Conservation (phyloP, 2,797 vertebrate genomes). For the Trachops cirrhosus region DNA sequence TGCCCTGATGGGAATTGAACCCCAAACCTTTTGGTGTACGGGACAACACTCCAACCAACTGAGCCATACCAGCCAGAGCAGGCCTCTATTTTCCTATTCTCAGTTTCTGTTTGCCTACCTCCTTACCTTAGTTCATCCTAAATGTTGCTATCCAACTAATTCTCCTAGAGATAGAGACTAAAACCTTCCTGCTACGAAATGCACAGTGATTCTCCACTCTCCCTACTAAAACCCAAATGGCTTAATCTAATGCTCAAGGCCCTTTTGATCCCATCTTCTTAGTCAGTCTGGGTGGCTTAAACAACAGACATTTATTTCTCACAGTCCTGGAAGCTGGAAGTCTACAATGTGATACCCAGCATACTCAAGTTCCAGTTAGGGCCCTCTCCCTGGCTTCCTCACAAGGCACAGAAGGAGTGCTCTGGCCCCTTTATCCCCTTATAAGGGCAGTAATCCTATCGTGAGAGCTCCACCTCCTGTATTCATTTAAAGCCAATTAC, state of each 20-base stretch:
- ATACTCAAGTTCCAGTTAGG: neutral
- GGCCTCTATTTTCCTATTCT: neutral
- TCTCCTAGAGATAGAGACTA: neutral
- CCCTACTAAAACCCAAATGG: neutral
- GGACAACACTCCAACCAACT: too few species aligned
- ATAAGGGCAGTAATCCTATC: neutral
- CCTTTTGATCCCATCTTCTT: neutral
- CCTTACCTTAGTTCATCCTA: neutral
- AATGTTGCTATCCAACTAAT: neutral
- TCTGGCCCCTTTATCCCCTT: too few species aligned
- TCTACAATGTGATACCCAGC: neutral
- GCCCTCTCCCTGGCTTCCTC: neutral
- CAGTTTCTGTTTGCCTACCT: neutral
- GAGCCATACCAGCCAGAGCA: too few species aligned
- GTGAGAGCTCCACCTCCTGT: neutral
- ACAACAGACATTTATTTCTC: neutral
- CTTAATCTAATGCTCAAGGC: neutral
- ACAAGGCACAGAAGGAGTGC: neutral
- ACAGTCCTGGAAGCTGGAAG: neutral
- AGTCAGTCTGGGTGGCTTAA: neutral
- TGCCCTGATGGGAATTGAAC: too few species aligned
- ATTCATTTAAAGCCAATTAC: neutral
- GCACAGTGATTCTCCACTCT: neutral
- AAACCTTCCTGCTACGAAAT: neutral
- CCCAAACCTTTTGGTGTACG: too few species aligned